These are phyloP conservation scores for Canis aureus DNA, from an alignment of 2,113 vertebrate genomes.

Conservation along the genomic window DNA sequence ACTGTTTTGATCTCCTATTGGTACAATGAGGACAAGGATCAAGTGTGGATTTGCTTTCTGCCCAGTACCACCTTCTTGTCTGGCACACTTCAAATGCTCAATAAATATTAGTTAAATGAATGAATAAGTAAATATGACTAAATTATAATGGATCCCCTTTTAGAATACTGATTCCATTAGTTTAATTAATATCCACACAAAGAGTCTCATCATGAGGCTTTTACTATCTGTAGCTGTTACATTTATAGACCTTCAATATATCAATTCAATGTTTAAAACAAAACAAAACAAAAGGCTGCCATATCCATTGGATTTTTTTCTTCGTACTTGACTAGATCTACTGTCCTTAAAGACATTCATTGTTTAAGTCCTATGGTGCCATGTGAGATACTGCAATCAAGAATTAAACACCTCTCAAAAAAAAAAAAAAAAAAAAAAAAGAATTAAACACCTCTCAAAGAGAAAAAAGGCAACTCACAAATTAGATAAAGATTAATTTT, in stretches of 20 bases:
- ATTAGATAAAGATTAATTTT: background rate
- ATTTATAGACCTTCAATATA: background rate
- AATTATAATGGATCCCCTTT: background rate
- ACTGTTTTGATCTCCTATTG: background rate
- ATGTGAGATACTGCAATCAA: background rate
- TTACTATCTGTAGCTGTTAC: background rate
- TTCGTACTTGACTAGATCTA: background rate
- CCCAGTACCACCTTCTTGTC: fast-evolving
- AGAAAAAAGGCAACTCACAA: background rate
- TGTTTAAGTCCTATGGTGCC: background rate
- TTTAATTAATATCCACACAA: background rate
- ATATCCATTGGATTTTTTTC: background rate
- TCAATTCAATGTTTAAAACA: background rate
- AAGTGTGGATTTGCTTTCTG: background rate
- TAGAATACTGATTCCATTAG: background rate
- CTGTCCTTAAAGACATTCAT: background rate
- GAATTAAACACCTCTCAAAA: background rate
- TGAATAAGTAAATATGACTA: background rate
- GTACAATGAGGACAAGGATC: background rate
- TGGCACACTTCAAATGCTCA: background rate
- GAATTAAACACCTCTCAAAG: background rate
- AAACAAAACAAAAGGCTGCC: background rate
- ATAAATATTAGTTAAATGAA: background rate
- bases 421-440: background rate
- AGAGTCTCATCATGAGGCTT: background rate